Conservation (phyloP, 1,140 invertebrate species). For the Eciton burchellii region DNA sequence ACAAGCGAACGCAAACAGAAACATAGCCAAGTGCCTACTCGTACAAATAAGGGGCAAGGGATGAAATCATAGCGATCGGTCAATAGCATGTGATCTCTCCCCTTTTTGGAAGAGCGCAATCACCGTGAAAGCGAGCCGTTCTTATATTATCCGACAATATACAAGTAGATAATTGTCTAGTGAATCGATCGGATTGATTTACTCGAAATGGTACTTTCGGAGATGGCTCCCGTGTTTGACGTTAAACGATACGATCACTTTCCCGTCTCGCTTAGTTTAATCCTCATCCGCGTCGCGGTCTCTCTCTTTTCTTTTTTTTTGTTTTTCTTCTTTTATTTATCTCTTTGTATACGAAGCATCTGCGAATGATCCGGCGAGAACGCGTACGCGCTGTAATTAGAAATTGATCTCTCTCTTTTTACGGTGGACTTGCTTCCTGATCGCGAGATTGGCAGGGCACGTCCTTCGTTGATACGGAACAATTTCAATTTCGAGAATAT, state of each 20-base stretch:
- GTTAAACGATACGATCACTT: neutral
- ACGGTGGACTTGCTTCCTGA: too few relatives aligned
- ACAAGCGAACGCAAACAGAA: conserved; percentile 74
- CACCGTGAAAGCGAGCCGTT: conserved; percentile 66
- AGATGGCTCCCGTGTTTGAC: neutral
- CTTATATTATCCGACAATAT: conserved; percentile 72
- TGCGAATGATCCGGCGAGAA: too few relatives aligned
- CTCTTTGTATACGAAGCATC: too few relatives aligned
- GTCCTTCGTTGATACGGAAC: too few relatives aligned
- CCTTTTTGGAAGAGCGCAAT: conserved; percentile 67
- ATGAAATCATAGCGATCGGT: conserved; percentile 62
- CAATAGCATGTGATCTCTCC: conserved; percentile 62
- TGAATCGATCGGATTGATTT: conserved; percentile 59
- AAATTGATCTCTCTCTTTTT: too few relatives aligned
- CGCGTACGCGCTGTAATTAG: too few relatives aligned
- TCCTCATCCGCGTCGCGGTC: neutral
- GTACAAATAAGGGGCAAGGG: conserved; percentile 72
- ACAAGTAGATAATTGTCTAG: conserved; percentile 71
- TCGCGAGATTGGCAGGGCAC: too few relatives aligned
- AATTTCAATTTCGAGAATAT: too few relatives aligned
- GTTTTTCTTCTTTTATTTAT: too few relatives aligned
- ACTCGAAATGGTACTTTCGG: conserved; percentile 26
- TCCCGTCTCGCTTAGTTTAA: neutral
- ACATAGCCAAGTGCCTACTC: conserved; percentile 84
- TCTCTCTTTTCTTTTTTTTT: too few relatives aligned